These are phyloP conservation scores for Dicranocentrus wangi DNA, from an alignment of 2,888 invertebrate species.

Conservation along the genomic window DNA sequence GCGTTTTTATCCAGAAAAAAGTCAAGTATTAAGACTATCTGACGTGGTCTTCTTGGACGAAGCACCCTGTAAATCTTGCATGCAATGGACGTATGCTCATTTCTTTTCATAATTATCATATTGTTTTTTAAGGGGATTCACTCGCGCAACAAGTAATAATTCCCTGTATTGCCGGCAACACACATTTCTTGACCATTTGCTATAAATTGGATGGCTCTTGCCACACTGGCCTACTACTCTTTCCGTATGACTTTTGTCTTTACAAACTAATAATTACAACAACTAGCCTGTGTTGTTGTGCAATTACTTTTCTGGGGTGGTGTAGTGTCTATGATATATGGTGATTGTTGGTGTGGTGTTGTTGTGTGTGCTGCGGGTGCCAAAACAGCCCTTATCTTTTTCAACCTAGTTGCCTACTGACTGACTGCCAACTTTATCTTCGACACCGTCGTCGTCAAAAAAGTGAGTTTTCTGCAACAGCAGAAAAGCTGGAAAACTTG, in stretches of 20 bases:
- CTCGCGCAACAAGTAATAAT: constrained; percentile 30
- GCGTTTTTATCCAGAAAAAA: not conserved
- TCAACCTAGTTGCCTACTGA: constrained; percentile 35
- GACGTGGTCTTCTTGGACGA: not conserved
- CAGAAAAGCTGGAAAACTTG: constrained; percentile 51
- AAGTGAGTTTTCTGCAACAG: constrained; percentile 37
- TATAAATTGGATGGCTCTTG: not conserved
- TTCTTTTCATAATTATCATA: constrained; percentile 48
- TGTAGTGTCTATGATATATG: not conserved
- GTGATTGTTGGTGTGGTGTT: constrained; percentile 33
- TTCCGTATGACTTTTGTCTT: constrained; percentile 43
- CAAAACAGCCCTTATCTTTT: constrained; percentile 8
- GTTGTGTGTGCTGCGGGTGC: constrained; percentile 27
- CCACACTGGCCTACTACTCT: not conserved
- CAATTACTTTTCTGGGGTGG: constrained; percentile 49
- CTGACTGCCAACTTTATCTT: constrained; percentile 36
- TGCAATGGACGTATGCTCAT: constrained; percentile 17
- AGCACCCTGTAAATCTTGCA: not conserved
- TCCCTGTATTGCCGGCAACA: constrained; percentile 53
- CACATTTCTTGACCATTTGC: constrained; percentile 8
- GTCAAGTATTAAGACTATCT: not conserved
- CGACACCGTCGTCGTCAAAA: constrained; percentile 2
- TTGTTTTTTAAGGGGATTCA: constrained; percentile 10
- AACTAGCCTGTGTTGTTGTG: constrained; percentile 31
- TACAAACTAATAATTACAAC: constrained; percentile 62